Evolutionary conservation across 2,888 invertebrate species (phyloP), one percentile per base, ranked within the genome.

Genomic region (Gortyna flavago): DNA sequence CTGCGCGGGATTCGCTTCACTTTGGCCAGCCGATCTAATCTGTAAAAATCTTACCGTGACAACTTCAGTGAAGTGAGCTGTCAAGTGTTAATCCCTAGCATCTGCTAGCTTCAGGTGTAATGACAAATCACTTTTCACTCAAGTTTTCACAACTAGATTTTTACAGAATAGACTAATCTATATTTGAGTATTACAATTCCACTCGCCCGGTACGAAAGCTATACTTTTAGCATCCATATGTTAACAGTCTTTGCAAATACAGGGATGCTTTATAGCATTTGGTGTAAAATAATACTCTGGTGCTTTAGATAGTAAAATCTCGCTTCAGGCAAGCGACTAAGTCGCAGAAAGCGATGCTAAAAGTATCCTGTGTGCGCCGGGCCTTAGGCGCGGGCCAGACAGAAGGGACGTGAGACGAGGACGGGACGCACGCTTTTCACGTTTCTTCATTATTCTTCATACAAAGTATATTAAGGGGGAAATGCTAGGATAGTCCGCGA

Each of bases 171-270:
- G 8, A 13, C 8, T 2, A 5, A 41, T n/a, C 11, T 13, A 44
- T 44, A 44, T 44, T 44, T 44, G 18, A 75, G 54, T 57, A 54
- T 44, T 41, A 44, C 0, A 54, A 54, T 57, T n/a, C 21, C 54
- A 29, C 18, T 25, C 7, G n/a, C 54, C 35, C 35, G 32, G 21
- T 35, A 57, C 35, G 8, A 41, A 44, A 21, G 3, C n/a, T 9
- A 13, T 76, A 25, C 32, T 65, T 76, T 76, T 57, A 25, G 76
- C 11, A 75, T 75, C 64, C n/a, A 35, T n/a, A 0, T n/a, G n/a
- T 25, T 48, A 16, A 41, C 2, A 48, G 35, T 74, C 11, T 74
- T 59, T 21, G 29, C 21, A 48, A 74, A 61, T 75, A 61, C 48
- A 61, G 59, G 59, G 29, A 73, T 29, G 48, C 25, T 48, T 48